Percentiles rank a stretch among this genome's conserved stretches.
Evolutionary conservation across 2,113 vertebrate species (phyloP).

Genomic region (Rhabdomys dilectus): DNA sequence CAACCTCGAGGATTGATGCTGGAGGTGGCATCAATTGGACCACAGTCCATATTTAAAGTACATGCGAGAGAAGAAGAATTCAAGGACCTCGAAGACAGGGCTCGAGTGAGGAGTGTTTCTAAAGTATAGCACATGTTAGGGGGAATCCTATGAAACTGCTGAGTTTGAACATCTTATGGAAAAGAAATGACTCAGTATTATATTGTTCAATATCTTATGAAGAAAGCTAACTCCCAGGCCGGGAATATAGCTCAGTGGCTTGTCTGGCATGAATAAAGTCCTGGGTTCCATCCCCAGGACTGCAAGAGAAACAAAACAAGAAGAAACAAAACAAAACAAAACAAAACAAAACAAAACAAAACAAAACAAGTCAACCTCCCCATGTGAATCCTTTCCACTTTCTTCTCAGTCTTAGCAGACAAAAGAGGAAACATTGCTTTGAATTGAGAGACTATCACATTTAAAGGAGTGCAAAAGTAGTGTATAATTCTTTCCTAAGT

Average conservation of each 20-base stretch:
- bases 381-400: background rate
- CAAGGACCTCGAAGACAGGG: background rate
- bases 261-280: background rate
- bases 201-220: background rate
- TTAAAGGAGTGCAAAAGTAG: background rate
- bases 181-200: background rate
- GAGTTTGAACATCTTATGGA: background rate
- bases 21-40: background rate
- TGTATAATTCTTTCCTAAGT: background rate
- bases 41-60: background rate
- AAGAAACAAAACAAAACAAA: background rate
- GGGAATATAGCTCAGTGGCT: background rate
- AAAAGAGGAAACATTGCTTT: background rate
- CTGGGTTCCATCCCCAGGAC: background rate
- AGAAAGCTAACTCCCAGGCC: background rate
- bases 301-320: background rate
- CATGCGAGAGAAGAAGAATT: background rate
- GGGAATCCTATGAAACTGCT: background rate
- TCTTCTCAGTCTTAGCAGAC: background rate
- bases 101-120: background rate
- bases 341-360: background rate
- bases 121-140: background rate
- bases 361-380: background rate
- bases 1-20: background rate
- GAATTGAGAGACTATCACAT: background rate